phyloP scores from a whole-genome alignment of 2,888 invertebrate species.

The Gymnosoma rotundatum region DNA sequence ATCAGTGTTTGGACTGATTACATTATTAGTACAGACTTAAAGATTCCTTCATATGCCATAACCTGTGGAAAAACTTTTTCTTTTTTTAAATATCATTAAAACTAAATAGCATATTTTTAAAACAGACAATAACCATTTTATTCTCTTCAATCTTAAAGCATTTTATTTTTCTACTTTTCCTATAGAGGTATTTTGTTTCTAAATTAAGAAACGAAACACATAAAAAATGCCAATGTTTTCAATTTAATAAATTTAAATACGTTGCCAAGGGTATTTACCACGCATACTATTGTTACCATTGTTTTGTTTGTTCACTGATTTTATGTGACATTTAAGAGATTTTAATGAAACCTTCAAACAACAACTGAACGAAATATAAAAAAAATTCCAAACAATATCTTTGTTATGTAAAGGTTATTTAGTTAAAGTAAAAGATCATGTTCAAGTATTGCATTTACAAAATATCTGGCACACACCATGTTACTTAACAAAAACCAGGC shows the following conservation, averaged over 20 bases:
- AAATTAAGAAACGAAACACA: background rate
- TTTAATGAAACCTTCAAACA: constrained; percentile 69
- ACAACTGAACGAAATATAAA: background rate
- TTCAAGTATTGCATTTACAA: constrained; percentile 36
- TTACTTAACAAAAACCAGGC: constrained; percentile 12
- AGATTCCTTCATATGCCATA: too few relatives aligned
- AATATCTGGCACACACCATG: constrained; percentile 22
- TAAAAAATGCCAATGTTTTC: background rate
- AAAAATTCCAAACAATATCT: constrained; percentile 33
- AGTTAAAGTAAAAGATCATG: constrained; percentile 38
- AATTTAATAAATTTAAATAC: constrained; percentile 20
- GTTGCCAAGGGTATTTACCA: constrained; percentile 49
- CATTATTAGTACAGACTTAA: too few relatives aligned
- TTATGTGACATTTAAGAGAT: constrained; percentile 69
- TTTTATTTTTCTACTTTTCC: background rate
- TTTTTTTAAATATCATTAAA: too few relatives aligned
- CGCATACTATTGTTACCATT: constrained; percentile 62
- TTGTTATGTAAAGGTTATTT: constrained; percentile 55
- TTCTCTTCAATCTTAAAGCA: background rate
- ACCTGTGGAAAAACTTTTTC: too few relatives aligned
- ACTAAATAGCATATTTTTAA: too few relatives aligned
- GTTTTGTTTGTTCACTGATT: constrained; percentile 58
- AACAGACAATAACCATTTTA: too few relatives aligned
- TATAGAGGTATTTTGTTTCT: background rate
- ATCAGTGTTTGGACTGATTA: too few relatives aligned